Evolutionary conservation across 2,888 invertebrate species (phyloP), one percentile per base, ranked within the genome.

Genomic region (Tetragonula carbonaria): DNA sequence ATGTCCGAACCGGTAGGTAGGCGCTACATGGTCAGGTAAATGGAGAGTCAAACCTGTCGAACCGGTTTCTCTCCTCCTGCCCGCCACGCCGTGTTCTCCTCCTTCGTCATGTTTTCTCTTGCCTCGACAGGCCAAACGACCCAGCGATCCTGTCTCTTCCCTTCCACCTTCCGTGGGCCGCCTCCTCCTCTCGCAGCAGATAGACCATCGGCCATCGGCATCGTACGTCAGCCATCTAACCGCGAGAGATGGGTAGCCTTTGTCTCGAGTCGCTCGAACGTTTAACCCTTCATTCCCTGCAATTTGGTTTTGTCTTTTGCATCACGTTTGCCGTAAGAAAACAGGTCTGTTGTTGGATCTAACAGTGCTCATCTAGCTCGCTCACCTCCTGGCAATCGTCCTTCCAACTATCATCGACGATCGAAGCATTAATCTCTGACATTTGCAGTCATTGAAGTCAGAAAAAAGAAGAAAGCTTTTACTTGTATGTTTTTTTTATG

Each of bases 21-120:
- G 90, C 91, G 91, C 90, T 92, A 92, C 91, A 93, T 90, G 92
- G 88, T 86, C 93, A 89, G 90, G 93, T 93, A 94, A 93, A 93
- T 94, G 91, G 92, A 8, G 90, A 93, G 91, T 90, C 76, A 91
- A 93, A 94, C 94, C 93, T 92, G 94, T 92, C 93, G 89, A 92
- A 94, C 94, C 94, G 94, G 94, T 94, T 94, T 92, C 82, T 62
- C 86, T 80, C 45, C 66, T 50, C 50, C 80, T 33, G 33, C 28
- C 23, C 23, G 3, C 59, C 13, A 2, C 59, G 13, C 55, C 21
- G 55, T 53, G 23, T 57, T 38, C 55, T 38, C 50, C 71, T 62
- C 63, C 78, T 67, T 74, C 81, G 55, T 65, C 80, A 55, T 74
- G 81, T 68, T 79, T 28, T 45, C 45, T 45, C 45, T 80, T 79